Evolutionary conservation across 1,140 invertebrate genomes (phyloP), one percentile per base, ranked within the genome.

Genomic region (Ooceraea biroi): DNA sequence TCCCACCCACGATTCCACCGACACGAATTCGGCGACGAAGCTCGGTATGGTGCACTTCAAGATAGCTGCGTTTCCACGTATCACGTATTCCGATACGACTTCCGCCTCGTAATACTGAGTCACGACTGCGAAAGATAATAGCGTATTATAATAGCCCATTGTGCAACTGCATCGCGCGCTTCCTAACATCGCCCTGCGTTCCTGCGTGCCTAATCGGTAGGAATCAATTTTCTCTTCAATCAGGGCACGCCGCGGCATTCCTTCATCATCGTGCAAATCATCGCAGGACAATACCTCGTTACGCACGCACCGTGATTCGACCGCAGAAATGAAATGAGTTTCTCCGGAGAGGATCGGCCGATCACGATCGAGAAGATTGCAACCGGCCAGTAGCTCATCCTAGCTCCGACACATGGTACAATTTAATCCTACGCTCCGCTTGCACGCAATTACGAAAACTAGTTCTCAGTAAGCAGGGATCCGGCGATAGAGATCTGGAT

Each of bases 41-140:
- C 97, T 97, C 19, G 98, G 98, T 88, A 99, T 98, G 88, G 97
- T 97, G 93, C 98, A 99, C 94, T 98, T 98, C 55, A 99, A 94
- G 65, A 99, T 97, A 25, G 98, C 98, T 60, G 98, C 97, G 94
- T 98, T 98, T 68, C 98, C 98, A 76, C 97, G 96, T 90, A 98
- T 98, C 36, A 98, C 97, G 94, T 98, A 98, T 91, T 98, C 98
- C 55, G 98, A 98, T n/a, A 98, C 97, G 68, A 98, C 97, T 94
- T 98, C 97, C 25, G 98, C 97, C 93, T 98, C 97, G 94, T 98
- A 99, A 93, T 97, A 97, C 93, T 98, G 97, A 91, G 97, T 97
- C 46, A 98, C 97, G 92, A 99, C 98, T 98, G 95, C 78, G 63
- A 41, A 82, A 90, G 84, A 90, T 65, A 88, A 86, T 17, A 4